Evolutionary conservation across 2,888 invertebrate genomes (phyloP).

Genomic region (Atethmia centrago): DNA sequence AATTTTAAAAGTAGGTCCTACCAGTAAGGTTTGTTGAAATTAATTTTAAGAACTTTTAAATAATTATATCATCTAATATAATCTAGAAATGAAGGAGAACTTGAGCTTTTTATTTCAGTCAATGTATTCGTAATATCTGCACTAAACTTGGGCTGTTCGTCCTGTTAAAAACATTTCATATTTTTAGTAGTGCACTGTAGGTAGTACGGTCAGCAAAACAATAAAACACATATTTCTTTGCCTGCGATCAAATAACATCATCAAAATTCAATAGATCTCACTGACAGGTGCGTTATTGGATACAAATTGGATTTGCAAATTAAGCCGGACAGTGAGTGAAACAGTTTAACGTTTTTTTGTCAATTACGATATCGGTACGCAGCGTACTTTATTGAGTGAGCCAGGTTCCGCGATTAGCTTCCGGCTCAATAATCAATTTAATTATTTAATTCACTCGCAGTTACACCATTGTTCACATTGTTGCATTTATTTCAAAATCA

Average conservation of each 20-base stretch:
- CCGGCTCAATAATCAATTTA: constrained; percentile 54
- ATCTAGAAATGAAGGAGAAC: background rate
- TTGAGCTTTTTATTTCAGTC: background rate
- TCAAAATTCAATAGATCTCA: constrained; percentile 76
- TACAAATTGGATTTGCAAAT: constrained; percentile 79
- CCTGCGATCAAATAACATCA: constrained; percentile 68
- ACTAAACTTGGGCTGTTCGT: too few species aligned
- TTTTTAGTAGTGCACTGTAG: background rate
- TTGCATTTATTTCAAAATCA: constrained; percentile 5
- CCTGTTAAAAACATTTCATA: too few species aligned
- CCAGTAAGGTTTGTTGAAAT: too few species aligned
- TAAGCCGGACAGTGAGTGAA: constrained; percentile 73
- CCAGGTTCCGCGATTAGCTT: constrained; percentile 61
- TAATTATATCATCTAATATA: background rate
- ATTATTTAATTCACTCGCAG: constrained; percentile 49
- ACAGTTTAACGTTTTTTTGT: constrained; percentile 69
- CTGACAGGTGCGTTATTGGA: constrained; percentile 73
- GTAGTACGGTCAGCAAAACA: constrained; percentile 17
- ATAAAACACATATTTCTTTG: constrained; percentile 39
- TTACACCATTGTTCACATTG: constrained; percentile 43
- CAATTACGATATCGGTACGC: constrained; percentile 64
- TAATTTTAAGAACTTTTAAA: too few species aligned
- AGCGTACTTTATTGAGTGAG: constrained; percentile 54
- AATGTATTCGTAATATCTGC: too few species aligned
- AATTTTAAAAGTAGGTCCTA: too few species aligned